A percentile compares a stretch with the other conserved stretches of the same genome.
phyloP scores from a whole-genome alignment of 2,113 vertebrate species.

The Ceuthmochares aereus region DNA sequence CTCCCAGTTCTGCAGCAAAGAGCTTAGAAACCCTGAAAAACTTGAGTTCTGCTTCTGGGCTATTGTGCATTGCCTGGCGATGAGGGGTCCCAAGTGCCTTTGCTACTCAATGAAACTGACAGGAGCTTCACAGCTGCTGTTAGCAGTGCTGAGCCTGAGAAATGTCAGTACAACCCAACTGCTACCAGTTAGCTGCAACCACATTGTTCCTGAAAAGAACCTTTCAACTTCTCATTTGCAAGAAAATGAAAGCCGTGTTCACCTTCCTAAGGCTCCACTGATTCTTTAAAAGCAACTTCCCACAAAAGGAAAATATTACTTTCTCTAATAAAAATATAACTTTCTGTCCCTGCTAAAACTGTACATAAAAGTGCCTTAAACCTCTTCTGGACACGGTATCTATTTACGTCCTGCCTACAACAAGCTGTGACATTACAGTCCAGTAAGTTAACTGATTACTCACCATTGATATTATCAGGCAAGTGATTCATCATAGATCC shows the following conservation, averaged over 20 bases:
- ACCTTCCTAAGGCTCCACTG: neutral
- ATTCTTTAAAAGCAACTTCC: neutral
- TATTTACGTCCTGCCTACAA: neutral
- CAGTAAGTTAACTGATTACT: conserved; percentile 44
- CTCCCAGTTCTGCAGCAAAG: neutral
- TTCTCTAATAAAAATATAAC: neutral
- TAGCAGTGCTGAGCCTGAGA: neutral
- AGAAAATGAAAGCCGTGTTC: neutral
- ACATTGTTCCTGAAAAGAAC: neutral
- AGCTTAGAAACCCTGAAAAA: neutral
- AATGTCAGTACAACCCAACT: neutral
- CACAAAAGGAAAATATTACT: neutral
- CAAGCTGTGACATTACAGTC: neutral
- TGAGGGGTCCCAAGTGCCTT: neutral
- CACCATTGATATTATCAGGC: conserved; percentile 88
- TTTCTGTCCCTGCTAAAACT: neutral
- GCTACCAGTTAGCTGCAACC: neutral
- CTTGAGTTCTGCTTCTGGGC: neutral
- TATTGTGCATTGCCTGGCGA: neutral
- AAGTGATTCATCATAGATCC: conserved; percentile 97
- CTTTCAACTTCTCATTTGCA: neutral
- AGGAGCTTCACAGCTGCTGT: neutral
- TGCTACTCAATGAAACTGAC: neutral
- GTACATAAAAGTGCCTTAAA: neutral
- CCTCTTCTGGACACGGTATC: neutral